Evolutionary conservation across 2,113 vertebrate genomes (phyloP).

Genomic region (Scomber japonicus): DNA sequence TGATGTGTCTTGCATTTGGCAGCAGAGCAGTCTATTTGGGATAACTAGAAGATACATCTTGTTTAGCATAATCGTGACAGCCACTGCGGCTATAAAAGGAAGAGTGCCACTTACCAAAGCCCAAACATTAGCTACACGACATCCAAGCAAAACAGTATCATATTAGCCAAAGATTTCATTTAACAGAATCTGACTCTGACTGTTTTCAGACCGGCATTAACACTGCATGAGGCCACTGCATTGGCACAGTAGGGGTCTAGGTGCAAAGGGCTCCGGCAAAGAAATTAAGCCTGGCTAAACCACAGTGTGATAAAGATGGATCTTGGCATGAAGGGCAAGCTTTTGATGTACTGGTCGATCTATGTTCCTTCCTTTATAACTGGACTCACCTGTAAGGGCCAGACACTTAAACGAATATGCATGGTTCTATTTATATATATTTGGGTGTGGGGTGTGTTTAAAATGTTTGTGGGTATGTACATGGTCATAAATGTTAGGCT

Average conservation of each 20-base stretch:
- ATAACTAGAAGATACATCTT: constrained; percentile 25
- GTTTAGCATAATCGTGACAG: constrained; percentile 34
- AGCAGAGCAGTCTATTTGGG: constrained; percentile 44
- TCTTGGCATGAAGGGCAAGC: neutral
- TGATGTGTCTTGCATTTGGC: constrained; percentile 42
- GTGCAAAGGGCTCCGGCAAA: neutral
- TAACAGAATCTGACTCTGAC: neutral
- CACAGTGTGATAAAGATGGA: neutral
- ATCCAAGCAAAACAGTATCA: neutral
- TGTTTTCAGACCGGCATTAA: neutral
- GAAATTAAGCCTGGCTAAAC: neutral
- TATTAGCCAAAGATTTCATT: neutral
- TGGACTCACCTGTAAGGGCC: no score
- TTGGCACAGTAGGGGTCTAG: neutral
- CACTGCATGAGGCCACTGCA: neutral
- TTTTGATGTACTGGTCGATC: neutral
- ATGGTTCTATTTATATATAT: neutral
- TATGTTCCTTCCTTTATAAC: no score
- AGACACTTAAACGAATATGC: neutral
- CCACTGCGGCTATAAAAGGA: constrained; percentile 5
- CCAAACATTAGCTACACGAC: neutral
- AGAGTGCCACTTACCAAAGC: constrained; percentile 23
- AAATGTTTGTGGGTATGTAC: no score
- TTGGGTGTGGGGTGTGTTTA: no score
- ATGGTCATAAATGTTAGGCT: neutral